Percentiles rank a stretch among this genome's conserved stretches.
phyloP scores from a whole-genome alignment of 2,888 invertebrate species.

The Cordilura impudica region DNA sequence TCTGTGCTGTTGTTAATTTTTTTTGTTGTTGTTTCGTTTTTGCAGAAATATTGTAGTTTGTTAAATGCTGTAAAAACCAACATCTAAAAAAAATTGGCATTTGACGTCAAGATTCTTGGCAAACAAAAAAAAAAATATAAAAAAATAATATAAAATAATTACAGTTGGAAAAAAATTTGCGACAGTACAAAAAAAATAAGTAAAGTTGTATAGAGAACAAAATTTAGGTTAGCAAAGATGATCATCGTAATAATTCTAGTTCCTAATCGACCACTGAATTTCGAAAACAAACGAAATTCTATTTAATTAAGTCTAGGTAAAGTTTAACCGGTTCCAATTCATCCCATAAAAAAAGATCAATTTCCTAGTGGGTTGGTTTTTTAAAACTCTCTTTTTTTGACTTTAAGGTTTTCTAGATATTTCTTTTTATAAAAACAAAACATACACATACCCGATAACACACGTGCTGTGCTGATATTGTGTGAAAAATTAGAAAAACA shows the following conservation, averaged over 20 bases:
- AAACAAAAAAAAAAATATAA: conserved; percentile 33
- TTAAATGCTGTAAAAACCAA: conserved; percentile 58
- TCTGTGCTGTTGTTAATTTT: conserved; percentile 6
- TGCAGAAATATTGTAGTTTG: conserved; percentile 55
- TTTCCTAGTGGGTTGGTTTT: conserved; percentile 18
- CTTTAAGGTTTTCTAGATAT: conserved; percentile 41
- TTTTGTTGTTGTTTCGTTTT: conserved; percentile 23
- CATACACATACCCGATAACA: conserved; percentile 9
- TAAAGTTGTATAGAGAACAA: not conserved
- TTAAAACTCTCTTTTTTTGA: conserved; percentile 19
- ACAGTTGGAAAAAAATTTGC: conserved; percentile 29
- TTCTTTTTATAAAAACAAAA: conserved; percentile 8
- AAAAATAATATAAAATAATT: conserved; percentile 32
- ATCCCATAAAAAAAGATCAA: not conserved
- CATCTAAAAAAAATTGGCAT: conserved; percentile 49
- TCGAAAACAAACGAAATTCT: not conserved
- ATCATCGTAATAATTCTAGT: too few species aligned
- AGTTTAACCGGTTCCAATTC: not conserved
- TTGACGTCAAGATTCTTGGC: conserved; percentile 62
- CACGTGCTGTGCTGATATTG: conserved; percentile 38
- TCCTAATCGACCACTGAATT: too few species aligned
- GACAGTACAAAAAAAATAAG: conserved; percentile 4
- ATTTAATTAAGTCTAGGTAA: not conserved
- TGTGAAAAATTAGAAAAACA: conserved; percentile 25
- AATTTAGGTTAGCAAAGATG: too few species aligned